phyloP scores from a whole-genome alignment of 2,797 vertebrate genomes.

The Clangula hyemalis region DNA sequence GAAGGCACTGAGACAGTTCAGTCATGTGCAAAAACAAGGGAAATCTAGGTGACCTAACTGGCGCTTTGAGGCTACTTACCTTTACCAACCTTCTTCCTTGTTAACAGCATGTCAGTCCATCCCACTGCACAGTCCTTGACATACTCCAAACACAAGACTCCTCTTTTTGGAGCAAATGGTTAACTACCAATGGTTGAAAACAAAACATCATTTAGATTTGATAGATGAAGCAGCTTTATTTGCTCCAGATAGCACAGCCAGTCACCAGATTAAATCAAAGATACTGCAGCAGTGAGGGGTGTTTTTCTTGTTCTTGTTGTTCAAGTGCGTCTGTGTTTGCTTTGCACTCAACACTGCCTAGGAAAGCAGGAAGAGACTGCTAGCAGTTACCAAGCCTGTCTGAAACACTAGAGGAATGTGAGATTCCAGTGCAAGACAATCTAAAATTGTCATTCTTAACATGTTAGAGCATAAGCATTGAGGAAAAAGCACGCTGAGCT shows the following conservation, averaged over 20 bases:
- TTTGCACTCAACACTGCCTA: not conserved
- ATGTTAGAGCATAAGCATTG: fast-evolving
- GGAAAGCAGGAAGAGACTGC: not conserved
- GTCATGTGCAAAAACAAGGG: not conserved
- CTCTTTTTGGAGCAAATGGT: not conserved
- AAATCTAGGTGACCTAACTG: not conserved
- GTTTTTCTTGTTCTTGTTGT: not conserved
- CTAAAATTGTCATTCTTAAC: fast-evolving
- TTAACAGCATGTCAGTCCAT: fast-evolving
- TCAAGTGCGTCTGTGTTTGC: not conserved
- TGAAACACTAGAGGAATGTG: fast-evolving
- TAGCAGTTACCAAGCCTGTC: fast-evolving
- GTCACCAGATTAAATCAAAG: not conserved
- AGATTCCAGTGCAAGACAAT: not conserved
- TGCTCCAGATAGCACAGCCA: not conserved
- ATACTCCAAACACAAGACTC: fast-evolving
- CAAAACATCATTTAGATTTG: not conserved
- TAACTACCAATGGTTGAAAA: not conserved
- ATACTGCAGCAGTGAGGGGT: fast-evolving
- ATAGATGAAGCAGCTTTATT: not conserved
- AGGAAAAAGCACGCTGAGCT: fast-evolving
- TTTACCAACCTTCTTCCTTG: not conserved
- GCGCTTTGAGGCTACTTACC: not conserved
- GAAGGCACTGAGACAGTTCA: not conserved
- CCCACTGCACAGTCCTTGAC: fast-evolving